These are phyloP conservation scores for Zingel zingel DNA, from an alignment of 2,113 vertebrate genomes.

Conservation along the genomic window DNA sequence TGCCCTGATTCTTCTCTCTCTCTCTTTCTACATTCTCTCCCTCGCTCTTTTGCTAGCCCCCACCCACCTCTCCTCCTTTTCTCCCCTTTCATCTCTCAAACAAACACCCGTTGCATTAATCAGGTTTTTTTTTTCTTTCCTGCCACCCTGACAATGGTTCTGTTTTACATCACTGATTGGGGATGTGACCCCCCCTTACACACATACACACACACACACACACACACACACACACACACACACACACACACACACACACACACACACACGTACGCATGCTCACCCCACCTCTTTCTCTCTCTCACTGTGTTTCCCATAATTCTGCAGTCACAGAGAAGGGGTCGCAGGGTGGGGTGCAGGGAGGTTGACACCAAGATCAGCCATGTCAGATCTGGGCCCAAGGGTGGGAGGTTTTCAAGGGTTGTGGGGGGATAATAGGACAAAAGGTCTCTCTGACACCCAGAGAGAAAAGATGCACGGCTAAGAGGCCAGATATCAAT, in stretches of 20 bases:
- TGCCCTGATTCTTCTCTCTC: slow-evolving; percentile 65
- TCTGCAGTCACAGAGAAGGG: slow-evolving; percentile 49
- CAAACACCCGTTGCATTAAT: slow-evolving; percentile 81
- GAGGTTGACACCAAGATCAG: slow-evolving; percentile 72
- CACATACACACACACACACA: neutral
- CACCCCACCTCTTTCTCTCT: slow-evolving; percentile 4
- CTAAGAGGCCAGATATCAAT: slow-evolving; percentile 40
- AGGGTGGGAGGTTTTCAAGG: slow-evolving; percentile 47
- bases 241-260: neutral
- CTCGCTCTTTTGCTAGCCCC: neutral
- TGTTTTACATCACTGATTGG: slow-evolving; percentile 84
- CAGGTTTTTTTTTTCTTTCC: slow-evolving; percentile 59
- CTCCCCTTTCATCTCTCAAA: slow-evolving; percentile 78
- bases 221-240: neutral
- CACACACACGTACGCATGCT: neutral
- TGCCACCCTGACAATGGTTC: slow-evolving; percentile 78
- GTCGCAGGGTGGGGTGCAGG: slow-evolving; percentile 38
- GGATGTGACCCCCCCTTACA: slow-evolving; percentile 50
- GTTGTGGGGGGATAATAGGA: slow-evolving; percentile 26
- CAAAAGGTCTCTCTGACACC: slow-evolving; percentile 65
- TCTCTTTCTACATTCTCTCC: slow-evolving; percentile 2
- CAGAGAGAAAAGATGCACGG: slow-evolving; percentile 54
- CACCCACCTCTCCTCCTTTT: slow-evolving; percentile 13
- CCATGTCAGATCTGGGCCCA: slow-evolving; percentile 60
- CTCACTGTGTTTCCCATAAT: slow-evolving; percentile 63